Conservation (phyloP, 2,888 invertebrate genomes). For the Rhamphomyia laevipes region DNA sequence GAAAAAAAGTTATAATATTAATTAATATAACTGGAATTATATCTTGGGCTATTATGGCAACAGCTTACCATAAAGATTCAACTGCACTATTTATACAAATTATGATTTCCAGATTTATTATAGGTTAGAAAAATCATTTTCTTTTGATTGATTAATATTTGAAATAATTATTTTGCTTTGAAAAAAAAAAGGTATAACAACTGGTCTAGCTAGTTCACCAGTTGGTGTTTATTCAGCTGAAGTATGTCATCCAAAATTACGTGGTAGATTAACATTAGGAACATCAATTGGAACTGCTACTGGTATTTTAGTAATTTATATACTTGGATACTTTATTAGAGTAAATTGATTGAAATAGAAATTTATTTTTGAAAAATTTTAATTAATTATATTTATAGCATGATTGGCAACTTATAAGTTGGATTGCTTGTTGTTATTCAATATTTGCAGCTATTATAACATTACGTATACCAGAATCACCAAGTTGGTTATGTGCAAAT, state of each 20-base stretch:
- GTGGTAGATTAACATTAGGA: constrained; percentile 51
- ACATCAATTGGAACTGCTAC: constrained; percentile 50
- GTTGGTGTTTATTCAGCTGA: constrained; percentile 36
- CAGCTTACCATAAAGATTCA: constrained; percentile 22
- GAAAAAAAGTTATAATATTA: constrained; percentile 28
- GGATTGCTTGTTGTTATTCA: constrained; percentile 30
- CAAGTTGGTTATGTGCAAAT: constrained; percentile 53
- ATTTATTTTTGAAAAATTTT: not conserved
- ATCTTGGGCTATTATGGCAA: constrained; percentile 31
- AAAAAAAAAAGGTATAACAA: constrained; percentile 26
- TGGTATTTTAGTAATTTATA: constrained; percentile 51
- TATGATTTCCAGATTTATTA: constrained; percentile 29
- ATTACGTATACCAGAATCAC: constrained; percentile 51
- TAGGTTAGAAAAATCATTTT: constrained; percentile 22
- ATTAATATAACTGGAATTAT: constrained; percentile 28
- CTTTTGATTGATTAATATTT: not conserved
- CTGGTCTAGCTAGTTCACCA: constrained; percentile 33
- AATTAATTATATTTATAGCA: constrained; percentile 19
- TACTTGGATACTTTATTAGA: constrained; percentile 43
- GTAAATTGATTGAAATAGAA: constrained; percentile 20
- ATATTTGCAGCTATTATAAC: constrained; percentile 36
- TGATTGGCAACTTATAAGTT: constrained; percentile 31
- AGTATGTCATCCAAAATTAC: constrained; percentile 42
- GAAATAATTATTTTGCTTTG: not conserved
- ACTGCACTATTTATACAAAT: constrained; percentile 26